phyloP scores from a whole-genome alignment of 2,113 vertebrate species.

The Odocoileus virginianus region DNA sequence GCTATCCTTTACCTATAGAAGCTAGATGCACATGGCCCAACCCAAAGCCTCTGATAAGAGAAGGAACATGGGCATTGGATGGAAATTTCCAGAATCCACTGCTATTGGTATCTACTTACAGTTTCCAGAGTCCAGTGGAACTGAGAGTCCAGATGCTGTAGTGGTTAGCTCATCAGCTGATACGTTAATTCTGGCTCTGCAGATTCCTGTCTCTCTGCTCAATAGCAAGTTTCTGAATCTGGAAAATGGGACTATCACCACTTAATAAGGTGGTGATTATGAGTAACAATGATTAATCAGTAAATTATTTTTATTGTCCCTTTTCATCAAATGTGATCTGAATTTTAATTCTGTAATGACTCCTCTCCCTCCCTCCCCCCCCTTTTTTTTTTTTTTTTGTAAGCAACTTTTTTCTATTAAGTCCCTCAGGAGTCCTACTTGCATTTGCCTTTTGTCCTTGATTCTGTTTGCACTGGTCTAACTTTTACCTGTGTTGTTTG shows the following conservation, averaged over 20 bases:
- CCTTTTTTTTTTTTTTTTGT: neutral
- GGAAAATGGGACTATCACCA: neutral
- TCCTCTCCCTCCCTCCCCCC: fast-evolving
- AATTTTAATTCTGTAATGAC: neutral
- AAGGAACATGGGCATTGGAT: neutral
- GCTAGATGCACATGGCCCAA: neutral
- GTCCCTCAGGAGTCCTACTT: neutral
- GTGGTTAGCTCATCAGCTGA: neutral
- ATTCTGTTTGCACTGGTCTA: neutral
- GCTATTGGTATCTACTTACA: neutral
- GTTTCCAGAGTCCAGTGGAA: neutral
- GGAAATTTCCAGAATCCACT: neutral
- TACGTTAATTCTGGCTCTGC: neutral
- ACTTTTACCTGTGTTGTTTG: neutral
- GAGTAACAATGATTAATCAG: neutral
- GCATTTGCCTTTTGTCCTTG: neutral
- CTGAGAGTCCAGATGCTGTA: neutral
- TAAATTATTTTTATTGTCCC: neutral
- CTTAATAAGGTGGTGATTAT: neutral
- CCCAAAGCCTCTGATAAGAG: neutral
- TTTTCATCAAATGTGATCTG: slow-evolving; percentile 19
- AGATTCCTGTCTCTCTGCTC: neutral
- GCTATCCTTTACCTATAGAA: neutral
- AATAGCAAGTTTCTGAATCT: neutral
- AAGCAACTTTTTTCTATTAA: neutral